phyloP scores from a whole-genome alignment of 2,113 vertebrate species.

The Dermatemys mawii region DNA sequence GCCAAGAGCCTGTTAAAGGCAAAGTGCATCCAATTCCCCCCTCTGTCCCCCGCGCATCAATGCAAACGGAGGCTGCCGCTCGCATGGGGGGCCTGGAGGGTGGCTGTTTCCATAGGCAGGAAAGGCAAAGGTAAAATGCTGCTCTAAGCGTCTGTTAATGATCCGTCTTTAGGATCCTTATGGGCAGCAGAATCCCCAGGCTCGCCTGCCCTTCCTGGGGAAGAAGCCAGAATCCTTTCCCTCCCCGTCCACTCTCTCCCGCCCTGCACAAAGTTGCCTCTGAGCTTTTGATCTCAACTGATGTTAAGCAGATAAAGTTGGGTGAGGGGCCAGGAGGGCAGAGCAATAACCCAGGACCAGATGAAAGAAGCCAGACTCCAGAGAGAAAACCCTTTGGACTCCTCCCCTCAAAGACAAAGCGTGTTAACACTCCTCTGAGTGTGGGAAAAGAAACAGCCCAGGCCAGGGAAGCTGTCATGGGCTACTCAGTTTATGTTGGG shows the following conservation, averaged over 20 bases:
- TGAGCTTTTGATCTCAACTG: background rate
- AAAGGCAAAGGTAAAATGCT: too few relatives aligned
- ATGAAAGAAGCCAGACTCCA: background rate
- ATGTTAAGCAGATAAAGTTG: background rate
- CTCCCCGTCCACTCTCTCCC: background rate
- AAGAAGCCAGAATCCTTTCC: background rate
- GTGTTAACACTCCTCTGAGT: background rate
- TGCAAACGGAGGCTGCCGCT: background rate
- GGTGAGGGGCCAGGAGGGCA: background rate
- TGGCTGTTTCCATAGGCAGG: too few relatives aligned
- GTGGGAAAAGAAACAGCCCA: background rate
- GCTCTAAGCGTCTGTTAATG: background rate
- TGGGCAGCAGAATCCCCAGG: background rate
- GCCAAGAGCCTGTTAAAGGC: constrained; percentile 38
- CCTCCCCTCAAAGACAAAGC: background rate
- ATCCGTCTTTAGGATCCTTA: background rate
- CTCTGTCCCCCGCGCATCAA: background rate
- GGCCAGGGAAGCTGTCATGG: background rate
- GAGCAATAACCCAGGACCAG: background rate
- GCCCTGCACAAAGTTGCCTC: background rate
- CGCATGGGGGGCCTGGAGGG: background rate
- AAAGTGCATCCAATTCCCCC: background rate
- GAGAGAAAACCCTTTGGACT: background rate
- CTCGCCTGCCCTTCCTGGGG: background rate
- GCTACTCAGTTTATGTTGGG: background rate